Evolutionary conservation across 2,888 invertebrate genomes (phyloP).

Genomic region (Eulithis prunata): DNA sequence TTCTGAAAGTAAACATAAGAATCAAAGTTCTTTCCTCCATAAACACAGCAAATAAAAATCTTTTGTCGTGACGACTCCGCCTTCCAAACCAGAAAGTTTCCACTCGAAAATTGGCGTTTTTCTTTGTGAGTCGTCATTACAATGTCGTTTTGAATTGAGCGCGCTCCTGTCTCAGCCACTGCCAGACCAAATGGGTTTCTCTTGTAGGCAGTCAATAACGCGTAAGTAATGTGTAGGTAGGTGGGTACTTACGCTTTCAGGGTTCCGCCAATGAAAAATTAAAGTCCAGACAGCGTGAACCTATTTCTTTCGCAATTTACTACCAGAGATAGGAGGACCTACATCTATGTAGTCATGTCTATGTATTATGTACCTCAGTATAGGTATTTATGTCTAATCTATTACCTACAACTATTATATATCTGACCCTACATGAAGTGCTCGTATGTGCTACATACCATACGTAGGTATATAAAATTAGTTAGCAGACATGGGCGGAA

Average conservation of each 20-base stretch:
- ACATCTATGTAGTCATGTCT: too few relatives aligned
- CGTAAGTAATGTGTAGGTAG: slow-evolving; percentile 39
- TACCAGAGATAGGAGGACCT: too few relatives aligned
- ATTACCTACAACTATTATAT: too few relatives aligned
- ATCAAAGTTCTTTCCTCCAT: slow-evolving; percentile 24
- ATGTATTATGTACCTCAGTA: too few relatives aligned
- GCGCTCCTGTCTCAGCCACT: slow-evolving; percentile 35
- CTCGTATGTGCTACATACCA: too few relatives aligned
- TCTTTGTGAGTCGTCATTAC: slow-evolving; percentile 36
- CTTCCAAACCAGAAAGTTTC: slow-evolving; percentile 33
- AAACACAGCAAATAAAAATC: slow-evolving; percentile 36
- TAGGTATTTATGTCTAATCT: too few relatives aligned
- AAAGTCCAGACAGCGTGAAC: background rate
- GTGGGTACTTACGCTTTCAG: slow-evolving; percentile 33
- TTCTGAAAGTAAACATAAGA: slow-evolving; percentile 21
- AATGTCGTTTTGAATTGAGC: slow-evolving; percentile 38
- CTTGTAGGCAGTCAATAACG: slow-evolving; percentile 50
- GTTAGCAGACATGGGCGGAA: background rate
- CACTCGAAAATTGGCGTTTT: slow-evolving; percentile 36
- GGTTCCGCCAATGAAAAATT: slow-evolving; percentile 22
- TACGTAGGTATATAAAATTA: too few relatives aligned
- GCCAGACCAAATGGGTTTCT: slow-evolving; percentile 50
- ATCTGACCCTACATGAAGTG: too few relatives aligned
- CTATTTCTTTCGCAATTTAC: too few relatives aligned
- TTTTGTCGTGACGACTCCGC: slow-evolving; percentile 33